Evolutionary conservation across 2,797 vertebrate genomes (phyloP).

Genomic region (Eremophila alpestris): DNA sequence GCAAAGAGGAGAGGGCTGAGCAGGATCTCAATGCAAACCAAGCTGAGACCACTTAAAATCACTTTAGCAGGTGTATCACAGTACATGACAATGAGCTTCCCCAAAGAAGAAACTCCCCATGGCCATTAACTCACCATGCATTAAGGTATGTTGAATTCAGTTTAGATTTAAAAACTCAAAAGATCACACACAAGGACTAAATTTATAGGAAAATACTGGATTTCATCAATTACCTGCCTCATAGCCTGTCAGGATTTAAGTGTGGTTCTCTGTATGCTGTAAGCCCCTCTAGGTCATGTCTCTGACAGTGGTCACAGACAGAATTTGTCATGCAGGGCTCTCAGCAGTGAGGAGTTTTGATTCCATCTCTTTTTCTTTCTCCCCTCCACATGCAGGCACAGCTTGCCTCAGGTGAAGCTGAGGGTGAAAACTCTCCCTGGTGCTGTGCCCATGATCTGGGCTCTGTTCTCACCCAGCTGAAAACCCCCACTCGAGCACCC

Average conservation of each 20-base stretch:
- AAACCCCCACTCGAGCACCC: background rate
- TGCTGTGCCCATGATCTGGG: background rate
- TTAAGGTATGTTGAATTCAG: background rate
- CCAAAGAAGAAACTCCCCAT: background rate
- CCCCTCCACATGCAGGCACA: background rate
- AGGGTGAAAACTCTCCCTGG: background rate
- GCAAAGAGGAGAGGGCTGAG: background rate
- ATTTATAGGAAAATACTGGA: background rate
- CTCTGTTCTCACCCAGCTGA: background rate
- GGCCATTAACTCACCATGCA: background rate
- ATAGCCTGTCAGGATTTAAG: background rate
- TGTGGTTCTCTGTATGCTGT: background rate
- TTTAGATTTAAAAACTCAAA: background rate
- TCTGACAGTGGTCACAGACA: background rate
- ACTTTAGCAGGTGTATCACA: background rate
- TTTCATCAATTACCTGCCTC: background rate
- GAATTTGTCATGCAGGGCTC: background rate
- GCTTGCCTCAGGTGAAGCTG: background rate
- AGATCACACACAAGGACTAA: background rate
- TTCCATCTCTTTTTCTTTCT: background rate
- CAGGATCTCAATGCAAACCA: background rate
- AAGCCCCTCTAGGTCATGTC: background rate
- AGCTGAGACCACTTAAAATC: background rate
- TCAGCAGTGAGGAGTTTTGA: background rate
- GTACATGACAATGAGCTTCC: background rate